Conservation (phyloP, 2,888 invertebrate genomes). For the Athalia cordata region DNA sequence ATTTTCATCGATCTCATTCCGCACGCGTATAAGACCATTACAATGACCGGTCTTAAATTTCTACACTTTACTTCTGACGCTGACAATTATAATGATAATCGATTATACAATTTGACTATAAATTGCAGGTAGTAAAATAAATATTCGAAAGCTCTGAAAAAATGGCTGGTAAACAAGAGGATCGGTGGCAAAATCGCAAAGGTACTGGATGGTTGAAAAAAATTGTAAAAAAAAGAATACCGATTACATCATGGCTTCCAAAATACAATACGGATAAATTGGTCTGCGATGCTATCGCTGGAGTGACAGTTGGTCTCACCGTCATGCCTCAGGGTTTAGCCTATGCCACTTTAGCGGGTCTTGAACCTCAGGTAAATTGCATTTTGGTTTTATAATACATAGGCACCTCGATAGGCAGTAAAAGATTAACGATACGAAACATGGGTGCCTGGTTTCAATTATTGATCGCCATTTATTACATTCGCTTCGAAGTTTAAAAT, state of each 20-base stretch:
- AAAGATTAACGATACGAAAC: no score
- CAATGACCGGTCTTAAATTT: no score
- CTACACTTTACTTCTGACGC: no score
- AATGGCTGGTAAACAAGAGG: slow-evolving; percentile 27
- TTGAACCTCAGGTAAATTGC: slow-evolving; percentile 84
- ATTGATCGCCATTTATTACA: not conserved
- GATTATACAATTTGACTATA: no score
- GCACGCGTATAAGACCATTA: no score
- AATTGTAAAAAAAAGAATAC: slow-evolving; percentile 75
- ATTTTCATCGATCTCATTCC: no score
- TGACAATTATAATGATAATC: no score
- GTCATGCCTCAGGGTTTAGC: slow-evolving; percentile 95
- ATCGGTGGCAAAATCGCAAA: slow-evolving; percentile 32
- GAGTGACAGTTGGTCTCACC: slow-evolving; percentile 93
- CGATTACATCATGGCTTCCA: slow-evolving; percentile 84
- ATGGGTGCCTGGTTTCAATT: not conserved
- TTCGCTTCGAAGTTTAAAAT: not conserved
- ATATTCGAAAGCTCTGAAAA: not conserved
- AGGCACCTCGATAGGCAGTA: no score
- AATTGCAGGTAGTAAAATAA: not conserved
- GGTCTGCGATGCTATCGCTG: slow-evolving; percentile 91
- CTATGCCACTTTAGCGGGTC: slow-evolving; percentile 91
- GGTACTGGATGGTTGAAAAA: slow-evolving; percentile 43
- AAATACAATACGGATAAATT: slow-evolving; percentile 85
- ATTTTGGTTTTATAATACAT: not conserved